A percentile compares a stretch with the other conserved stretches of the same genome.
Evolutionary conservation across 2,888 invertebrate species (phyloP).

Genomic region (Oxycera nigricornis): DNA sequence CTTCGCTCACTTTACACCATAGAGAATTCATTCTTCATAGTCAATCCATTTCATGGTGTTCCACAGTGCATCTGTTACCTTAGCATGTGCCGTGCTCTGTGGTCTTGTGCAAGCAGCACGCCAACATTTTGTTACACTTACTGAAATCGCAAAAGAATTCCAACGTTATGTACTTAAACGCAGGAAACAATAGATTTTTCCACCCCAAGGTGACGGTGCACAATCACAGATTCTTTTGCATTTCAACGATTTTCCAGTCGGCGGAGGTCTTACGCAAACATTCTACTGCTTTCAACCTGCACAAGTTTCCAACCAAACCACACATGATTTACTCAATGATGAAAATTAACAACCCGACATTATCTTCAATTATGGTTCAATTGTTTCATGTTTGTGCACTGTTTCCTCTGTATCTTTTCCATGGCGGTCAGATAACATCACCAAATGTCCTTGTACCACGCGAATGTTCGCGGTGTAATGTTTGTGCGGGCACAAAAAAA

Average conservation of each 20-base stretch:
- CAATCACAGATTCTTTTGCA: neutral
- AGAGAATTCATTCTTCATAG: constrained; percentile 19
- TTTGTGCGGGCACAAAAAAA: neutral
- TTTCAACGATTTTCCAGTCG: too few species aligned
- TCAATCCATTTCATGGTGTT: constrained; percentile 10
- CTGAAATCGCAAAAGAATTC: neutral
- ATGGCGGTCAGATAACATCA: neutral
- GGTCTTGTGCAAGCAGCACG: neutral
- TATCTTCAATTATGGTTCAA: neutral
- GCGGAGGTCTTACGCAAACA: neutral
- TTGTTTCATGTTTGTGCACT: neutral
- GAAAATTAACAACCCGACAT: neutral
- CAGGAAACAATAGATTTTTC: neutral
- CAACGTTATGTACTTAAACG: neutral
- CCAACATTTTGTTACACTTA: too few species aligned
- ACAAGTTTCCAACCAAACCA: neutral
- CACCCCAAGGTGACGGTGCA: neutral
- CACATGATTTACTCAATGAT: neutral
- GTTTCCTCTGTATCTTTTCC: neutral
- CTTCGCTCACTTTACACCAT: neutral
- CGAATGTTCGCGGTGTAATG: too few species aligned
- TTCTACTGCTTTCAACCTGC: neutral
- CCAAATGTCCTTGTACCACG: neutral
- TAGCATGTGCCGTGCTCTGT: neutral
- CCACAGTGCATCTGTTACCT: constrained; percentile 5